Evolutionary conservation across 2,797 vertebrate genomes (phyloP).

Genomic region (Epinephelus coioides): DNA sequence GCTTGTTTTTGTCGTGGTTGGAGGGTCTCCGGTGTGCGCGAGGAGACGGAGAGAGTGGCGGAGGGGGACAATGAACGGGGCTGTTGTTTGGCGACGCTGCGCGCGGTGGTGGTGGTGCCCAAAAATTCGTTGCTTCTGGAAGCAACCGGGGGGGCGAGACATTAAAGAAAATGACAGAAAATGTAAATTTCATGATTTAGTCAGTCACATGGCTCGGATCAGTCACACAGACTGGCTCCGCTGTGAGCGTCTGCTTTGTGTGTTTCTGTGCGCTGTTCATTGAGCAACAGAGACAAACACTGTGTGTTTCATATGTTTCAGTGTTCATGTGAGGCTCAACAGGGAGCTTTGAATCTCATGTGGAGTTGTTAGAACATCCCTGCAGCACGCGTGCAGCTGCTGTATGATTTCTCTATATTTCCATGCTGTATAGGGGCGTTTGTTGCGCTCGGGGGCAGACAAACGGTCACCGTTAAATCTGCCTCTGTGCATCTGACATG

Average conservation of each 20-base stretch:
- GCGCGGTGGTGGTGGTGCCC: constrained; percentile 14
- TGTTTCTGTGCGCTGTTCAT: background rate
- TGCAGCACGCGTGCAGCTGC: background rate
- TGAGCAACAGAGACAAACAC: constrained; percentile 1
- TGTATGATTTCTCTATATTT: background rate
- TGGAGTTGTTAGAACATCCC: background rate
- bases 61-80: constrained; percentile 64
- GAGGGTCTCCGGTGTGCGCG: constrained; percentile 23
- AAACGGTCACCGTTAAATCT: constrained; percentile 19
- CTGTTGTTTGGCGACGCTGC: constrained; percentile 57
- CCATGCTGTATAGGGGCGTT: background rate
- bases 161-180: too few relatives aligned
- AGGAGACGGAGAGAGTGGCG: constrained; percentile 5
- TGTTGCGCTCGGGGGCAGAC: constrained; percentile 17
- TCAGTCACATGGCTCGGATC: background rate
- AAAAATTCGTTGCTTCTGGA: background rate
- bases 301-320: too few relatives aligned
- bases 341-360: background rate
- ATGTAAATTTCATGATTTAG: background rate
- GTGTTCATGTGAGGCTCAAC: background rate
- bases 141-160: background rate
- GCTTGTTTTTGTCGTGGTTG: constrained; percentile 37
- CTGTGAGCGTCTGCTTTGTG: background rate
- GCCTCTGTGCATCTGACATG: constrained; percentile 38
- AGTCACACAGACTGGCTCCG: background rate